These are phyloP conservation scores for Neomonachus schauinslandi DNA, from an alignment of 2,113 vertebrate species.

Conservation along the genomic window DNA sequence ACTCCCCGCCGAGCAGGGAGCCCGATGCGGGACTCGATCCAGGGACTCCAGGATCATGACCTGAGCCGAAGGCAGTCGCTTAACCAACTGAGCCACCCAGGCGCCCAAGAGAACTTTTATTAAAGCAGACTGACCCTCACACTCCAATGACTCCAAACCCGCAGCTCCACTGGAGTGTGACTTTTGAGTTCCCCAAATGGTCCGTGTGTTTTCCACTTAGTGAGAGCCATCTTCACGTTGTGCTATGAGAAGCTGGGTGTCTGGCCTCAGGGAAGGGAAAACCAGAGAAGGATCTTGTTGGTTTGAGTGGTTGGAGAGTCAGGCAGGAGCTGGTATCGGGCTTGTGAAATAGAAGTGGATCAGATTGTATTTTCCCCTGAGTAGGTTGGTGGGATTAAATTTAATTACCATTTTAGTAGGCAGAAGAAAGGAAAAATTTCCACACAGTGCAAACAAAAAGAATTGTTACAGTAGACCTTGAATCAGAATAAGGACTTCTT, in stretches of 20 bases:
- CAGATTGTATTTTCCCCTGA: constrained; percentile 3
- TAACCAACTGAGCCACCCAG: too few relatives aligned
- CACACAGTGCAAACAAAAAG: background rate
- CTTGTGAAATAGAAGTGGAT: background rate
- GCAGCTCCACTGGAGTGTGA: background rate
- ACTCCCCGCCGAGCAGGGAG: too few relatives aligned
- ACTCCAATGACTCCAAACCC: background rate
- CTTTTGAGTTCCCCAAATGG: background rate
- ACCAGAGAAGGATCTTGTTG: background rate
- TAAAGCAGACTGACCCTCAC: background rate
- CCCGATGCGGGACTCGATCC: too few relatives aligned
- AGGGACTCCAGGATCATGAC: too few relatives aligned
- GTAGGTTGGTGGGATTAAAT: constrained; percentile 5
- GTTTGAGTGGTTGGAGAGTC: background rate
- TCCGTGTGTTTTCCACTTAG: background rate
- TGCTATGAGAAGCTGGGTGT: background rate
- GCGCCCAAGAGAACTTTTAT: background rate
- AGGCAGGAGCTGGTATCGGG: background rate
- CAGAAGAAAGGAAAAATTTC: constrained; percentile 34
- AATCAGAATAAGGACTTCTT: constrained; percentile 13
- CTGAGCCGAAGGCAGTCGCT: too few relatives aligned
- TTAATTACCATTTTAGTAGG: background rate
- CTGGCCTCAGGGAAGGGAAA: background rate
- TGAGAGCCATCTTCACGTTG: background rate
- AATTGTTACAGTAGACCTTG: background rate